A percentile compares a stretch with the other conserved stretches of the same genome.
Conservation (phyloP, 1,140 invertebrate genomes). For the Nephila pilipes region DNA sequence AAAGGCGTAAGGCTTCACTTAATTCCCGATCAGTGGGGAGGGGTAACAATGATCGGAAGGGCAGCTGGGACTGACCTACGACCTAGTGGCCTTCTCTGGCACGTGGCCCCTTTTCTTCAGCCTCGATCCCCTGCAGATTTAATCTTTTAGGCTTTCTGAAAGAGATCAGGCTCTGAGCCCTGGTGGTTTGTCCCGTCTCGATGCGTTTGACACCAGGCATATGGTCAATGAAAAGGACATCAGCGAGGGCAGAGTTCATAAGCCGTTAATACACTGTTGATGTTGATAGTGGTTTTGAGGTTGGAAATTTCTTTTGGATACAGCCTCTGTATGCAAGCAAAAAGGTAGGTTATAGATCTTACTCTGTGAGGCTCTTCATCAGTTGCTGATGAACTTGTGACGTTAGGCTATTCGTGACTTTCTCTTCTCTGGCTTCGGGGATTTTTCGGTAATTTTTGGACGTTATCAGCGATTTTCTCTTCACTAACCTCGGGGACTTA, state of each 20-base stretch:
- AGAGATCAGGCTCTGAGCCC: background rate
- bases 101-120: background rate
- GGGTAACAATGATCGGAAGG: background rate
- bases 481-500: too few species aligned
- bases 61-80: conserved; percentile 52
- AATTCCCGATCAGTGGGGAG: background rate
- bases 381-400: too few species aligned
- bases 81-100: conserved; percentile 40
- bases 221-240: background rate
- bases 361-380: too few species aligned
- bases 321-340: too few species aligned
- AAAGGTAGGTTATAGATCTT: too few species aligned
- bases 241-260: background rate
- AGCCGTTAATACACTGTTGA: background rate
- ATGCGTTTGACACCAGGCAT: background rate
- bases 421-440: too few species aligned
- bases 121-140: background rate
- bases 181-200: background rate
- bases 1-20: background rate
- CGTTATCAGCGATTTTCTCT: too few species aligned
- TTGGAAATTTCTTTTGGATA: too few species aligned
- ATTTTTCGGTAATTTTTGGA: too few species aligned
- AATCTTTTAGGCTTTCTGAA: conserved; percentile 1
- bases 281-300: background rate
- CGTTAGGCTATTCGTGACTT: too few species aligned